These are phyloP conservation scores for Calycopis cecrops DNA, from an alignment of 1,140 invertebrate species.

Conservation along the genomic window DNA sequence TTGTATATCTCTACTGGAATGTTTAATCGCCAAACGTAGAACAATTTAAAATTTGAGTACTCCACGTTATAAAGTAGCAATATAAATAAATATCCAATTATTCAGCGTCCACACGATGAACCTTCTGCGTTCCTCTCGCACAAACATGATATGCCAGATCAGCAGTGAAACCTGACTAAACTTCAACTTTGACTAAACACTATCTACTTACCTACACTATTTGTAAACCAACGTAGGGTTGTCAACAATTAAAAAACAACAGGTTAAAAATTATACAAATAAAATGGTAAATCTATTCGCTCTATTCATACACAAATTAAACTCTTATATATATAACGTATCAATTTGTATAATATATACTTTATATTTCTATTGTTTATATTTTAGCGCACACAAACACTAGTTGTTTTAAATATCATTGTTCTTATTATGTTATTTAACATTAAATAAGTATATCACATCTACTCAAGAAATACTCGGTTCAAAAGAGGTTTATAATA, in stretches of 20 bases:
- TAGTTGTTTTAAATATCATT: constrained; percentile 42
- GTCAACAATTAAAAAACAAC: constrained; percentile 19
- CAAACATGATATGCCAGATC: constrained; percentile 12
- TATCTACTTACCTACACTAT: constrained; percentile 28
- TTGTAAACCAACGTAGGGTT: constrained; percentile 12
- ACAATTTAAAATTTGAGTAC: not conserved
- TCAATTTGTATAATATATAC: constrained; percentile 29
- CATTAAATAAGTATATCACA: constrained; percentile 62
- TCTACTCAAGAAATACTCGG: constrained; percentile 61
- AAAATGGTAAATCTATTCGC: constrained; percentile 26
- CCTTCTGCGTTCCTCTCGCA: not conserved
- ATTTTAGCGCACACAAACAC: constrained; percentile 44
- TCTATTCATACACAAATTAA: constrained; percentile 34
- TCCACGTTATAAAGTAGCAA: not conserved
- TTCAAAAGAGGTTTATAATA: constrained; percentile 60
- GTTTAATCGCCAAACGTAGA: not conserved
- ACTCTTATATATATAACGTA: constrained; percentile 36
- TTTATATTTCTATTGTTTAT: constrained; percentile 29
- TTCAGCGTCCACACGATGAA: not conserved
- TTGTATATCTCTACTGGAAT: not conserved
- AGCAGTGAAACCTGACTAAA: constrained; percentile 30
- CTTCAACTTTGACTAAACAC: constrained; percentile 30
- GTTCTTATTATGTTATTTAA: constrained; percentile 53
- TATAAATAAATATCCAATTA: not conserved
- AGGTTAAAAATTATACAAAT: constrained; percentile 26